A percentile compares a stretch with the other conserved stretches of the same genome.
Evolutionary conservation across 2,113 vertebrate genomes (phyloP).

Genomic region (Pelecanoides urinatrix): DNA sequence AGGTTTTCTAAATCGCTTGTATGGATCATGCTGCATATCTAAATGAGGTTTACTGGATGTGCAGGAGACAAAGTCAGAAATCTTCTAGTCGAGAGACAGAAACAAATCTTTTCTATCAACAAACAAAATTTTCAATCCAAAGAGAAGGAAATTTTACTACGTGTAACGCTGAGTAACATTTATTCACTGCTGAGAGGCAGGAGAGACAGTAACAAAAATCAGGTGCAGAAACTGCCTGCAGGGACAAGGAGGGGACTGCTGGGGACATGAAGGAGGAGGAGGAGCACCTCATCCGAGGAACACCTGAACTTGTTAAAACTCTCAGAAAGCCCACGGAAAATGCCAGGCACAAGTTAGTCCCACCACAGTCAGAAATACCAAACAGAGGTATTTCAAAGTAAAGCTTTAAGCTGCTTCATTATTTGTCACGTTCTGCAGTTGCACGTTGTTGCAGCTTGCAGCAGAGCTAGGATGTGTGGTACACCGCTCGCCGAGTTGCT

Average conservation of each 20-base stretch:
- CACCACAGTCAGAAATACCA: background rate
- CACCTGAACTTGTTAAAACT: background rate
- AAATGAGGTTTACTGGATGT: background rate
- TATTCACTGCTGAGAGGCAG: background rate
- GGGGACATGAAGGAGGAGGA: background rate
- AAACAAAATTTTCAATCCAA: background rate
- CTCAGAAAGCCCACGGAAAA: background rate
- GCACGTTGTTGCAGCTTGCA: background rate
- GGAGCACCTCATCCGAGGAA: rapidly evolving
- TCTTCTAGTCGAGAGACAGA: background rate
- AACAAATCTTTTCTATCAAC: background rate
- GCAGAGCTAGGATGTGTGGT: background rate
- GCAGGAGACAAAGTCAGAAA: background rate
- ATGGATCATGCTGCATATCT: background rate
- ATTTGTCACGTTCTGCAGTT: background rate
- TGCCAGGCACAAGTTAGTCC: background rate
- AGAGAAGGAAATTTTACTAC: background rate
- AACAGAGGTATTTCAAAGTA: background rate
- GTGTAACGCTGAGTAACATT: background rate
- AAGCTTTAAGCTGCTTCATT: background rate
- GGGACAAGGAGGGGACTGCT: background rate
- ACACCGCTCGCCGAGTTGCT: background rate
- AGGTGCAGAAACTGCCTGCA: background rate
- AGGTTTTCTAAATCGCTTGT: background rate
- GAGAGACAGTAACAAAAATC: background rate